Conservation (phyloP, 2,888 invertebrate species). For the Chaetoderma sp. region DNA sequence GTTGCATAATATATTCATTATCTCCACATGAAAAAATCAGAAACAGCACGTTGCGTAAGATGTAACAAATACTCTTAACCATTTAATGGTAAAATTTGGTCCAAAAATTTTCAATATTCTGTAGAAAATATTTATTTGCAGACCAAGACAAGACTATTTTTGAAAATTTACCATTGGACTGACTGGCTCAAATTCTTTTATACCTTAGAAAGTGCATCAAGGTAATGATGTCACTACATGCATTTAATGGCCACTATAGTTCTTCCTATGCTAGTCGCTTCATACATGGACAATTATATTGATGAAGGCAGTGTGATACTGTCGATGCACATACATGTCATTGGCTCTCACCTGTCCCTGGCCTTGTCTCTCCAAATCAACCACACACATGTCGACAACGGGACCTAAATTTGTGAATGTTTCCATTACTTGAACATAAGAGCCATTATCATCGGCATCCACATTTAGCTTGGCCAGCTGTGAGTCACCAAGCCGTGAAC, state of each 20-base stretch:
- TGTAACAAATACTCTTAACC: too few relatives aligned
- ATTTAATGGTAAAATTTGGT: too few relatives aligned
- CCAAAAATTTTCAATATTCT: too few relatives aligned
- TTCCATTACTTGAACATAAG: conserved; percentile 95
- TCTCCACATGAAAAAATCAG: too few relatives aligned
- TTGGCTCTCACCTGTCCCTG: conserved; percentile 82
- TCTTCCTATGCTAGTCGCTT: neutral
- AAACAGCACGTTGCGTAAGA: too few relatives aligned
- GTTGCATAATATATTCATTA: too few relatives aligned
- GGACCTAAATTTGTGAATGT: conserved; percentile 97
- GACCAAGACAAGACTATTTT: too few relatives aligned
- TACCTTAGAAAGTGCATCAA: too few relatives aligned
- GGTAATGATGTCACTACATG: neutral
- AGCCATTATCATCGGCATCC: conserved; percentile 84
- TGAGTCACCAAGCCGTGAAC: conserved; percentile 96
- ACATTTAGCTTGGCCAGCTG: conserved; percentile 88
- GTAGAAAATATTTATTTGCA: too few relatives aligned
- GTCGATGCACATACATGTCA: neutral
- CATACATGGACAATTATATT: neutral
- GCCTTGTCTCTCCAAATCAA: conserved; percentile 90
- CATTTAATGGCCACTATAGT: neutral
- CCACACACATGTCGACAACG: conserved; percentile 97
- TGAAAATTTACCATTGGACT: too few relatives aligned
- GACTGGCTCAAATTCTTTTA: too few relatives aligned
- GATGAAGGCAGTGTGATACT: neutral